Evolutionary conservation across 2,888 invertebrate species (phyloP), one percentile per base, ranked within the genome.

Genomic region (Pseudolycoriella hygida): DNA sequence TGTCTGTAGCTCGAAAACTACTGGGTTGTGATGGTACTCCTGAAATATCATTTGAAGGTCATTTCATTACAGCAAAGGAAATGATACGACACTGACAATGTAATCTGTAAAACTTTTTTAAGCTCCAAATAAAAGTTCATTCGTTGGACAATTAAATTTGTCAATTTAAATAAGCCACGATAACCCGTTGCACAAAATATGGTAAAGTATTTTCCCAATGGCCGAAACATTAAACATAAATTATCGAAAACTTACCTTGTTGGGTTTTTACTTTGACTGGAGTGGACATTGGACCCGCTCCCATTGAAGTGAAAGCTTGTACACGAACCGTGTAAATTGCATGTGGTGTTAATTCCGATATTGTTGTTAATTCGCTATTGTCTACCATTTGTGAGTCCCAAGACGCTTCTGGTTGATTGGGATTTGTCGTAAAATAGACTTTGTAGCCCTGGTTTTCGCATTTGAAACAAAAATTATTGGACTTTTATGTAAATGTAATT

Each of bases 181-280:
- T 25, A 25, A 25, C 25, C 25, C 25, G 25, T 25, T 25, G 8
- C 25, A 25, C 25, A 25, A 25, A 25, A 25, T 25, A 25, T 8
- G 8, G 8, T 25, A 25, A 25, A 25, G 25, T 25, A n/a, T n/a
- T n/a, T 25, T 25, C 25, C 43, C 46, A 52, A 49, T 50, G 50
- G 51, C 50, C 44, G 38, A 41, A 30, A 46, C 44, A 49, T 47
- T 49, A 50, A 45, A 49, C 46, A 48, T 44, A 47, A 50, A 46
- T 48, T 50, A 55, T 53, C 50, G 49, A 57, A 49, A 53, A 56
- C 64, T 60, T 65, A 85, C 85, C 97, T 77, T 90, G 93, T 60
- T 92, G 90, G 20, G 94, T 96, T 70, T 93, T 90, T 56, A 96
- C 93, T 66, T 92, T 90, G n/a, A 94, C 89, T n/a, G 93, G 88